Percentiles rank a stretch among this genome's conserved stretches.
Evolutionary conservation across 2,113 vertebrate genomes (phyloP).

Genomic region (Amazona vittata): DNA sequence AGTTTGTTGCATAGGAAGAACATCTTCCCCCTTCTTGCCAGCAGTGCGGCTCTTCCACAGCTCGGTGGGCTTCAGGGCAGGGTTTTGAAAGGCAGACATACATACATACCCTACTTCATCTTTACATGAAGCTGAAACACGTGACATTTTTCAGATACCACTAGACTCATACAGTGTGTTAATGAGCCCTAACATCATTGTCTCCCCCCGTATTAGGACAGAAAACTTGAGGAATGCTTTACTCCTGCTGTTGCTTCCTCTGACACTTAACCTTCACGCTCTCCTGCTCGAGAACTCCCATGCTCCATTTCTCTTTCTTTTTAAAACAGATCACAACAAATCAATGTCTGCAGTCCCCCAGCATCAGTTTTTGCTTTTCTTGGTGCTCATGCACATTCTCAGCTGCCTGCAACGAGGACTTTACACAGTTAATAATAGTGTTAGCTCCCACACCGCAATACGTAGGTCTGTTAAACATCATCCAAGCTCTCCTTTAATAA

Average conservation of each 20-base stretch:
- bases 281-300: neutral
- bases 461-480: neutral
- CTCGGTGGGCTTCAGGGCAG: neutral
- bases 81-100: neutral
- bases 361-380: neutral
- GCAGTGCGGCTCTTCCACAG: neutral
- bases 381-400: neutral
- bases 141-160: neutral
- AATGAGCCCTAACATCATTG: neutral
- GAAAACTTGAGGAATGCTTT: neutral
- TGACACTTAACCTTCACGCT: neutral
- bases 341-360: neutral
- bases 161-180: neutral
- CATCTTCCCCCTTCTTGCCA: rapidly evolving
- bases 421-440: neutral
- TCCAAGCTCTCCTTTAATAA: neutral
- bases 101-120: neutral
- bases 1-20: neutral
- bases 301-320: neutral
- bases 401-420: neutral
- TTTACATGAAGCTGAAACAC: neutral
- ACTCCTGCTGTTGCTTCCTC: neutral
- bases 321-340: neutral
- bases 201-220: neutral
- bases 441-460: neutral